phyloP scores from a whole-genome alignment of 2,113 vertebrate species.

The Balaeniceps rex region DNA sequence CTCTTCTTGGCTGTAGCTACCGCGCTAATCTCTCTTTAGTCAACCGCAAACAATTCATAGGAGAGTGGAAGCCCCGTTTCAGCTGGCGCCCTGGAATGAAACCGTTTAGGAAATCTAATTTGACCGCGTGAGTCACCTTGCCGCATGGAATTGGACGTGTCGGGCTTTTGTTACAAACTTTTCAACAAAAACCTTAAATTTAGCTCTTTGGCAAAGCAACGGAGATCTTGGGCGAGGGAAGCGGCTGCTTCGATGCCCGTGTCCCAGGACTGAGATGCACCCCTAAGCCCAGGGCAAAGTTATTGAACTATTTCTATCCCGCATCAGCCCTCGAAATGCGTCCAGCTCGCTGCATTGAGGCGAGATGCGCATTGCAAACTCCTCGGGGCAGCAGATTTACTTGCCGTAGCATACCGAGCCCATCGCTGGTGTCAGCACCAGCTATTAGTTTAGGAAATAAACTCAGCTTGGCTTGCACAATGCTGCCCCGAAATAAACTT shows the following conservation, averaged over 20 bases:
- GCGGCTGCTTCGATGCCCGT: background rate
- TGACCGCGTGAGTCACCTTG: slow-evolving; percentile 9
- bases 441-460: background rate
- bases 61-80: slow-evolving; percentile 39
- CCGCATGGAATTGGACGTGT: background rate
- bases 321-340: rapidly evolving
- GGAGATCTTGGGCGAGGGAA: background rate
- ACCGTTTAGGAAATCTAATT: slow-evolving; percentile 26
- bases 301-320: background rate
- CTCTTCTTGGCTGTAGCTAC: slow-evolving; percentile 33
- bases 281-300: background rate
- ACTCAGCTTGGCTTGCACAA: background rate
- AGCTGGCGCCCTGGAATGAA: slow-evolving; percentile 42
- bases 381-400: background rate
- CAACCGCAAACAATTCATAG: slow-evolving; percentile 42
- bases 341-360: background rate
- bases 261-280: background rate
- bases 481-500: background rate
- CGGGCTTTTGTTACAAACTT: background rate
- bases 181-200: background rate
- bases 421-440: background rate
- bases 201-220: background rate
- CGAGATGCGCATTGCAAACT: background rate
- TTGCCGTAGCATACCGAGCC: rapidly evolving
- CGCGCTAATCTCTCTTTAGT: background rate